Conservation (phyloP, 1,140 invertebrate species). For the Phortica variegata region DNA sequence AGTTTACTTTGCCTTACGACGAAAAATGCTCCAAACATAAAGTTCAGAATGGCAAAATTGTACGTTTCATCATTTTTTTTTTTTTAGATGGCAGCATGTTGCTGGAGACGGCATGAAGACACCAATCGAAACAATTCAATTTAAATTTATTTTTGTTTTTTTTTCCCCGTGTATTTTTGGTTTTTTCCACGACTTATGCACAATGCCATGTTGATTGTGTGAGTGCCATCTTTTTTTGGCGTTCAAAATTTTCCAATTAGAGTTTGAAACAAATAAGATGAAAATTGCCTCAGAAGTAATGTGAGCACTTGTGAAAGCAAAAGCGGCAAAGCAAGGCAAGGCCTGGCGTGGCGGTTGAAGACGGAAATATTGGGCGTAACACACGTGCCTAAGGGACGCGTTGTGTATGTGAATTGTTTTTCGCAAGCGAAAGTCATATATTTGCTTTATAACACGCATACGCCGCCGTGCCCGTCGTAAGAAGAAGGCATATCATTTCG, state of each 20-base stretch:
- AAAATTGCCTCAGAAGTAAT: no score
- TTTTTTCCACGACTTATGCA: no score
- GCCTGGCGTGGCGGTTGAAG: neutral
- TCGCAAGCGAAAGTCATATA: slow-evolving; percentile 31
- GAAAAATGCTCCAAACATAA: slow-evolving; percentile 8
- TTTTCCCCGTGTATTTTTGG: no score
- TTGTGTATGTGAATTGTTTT: slow-evolving; percentile 2
- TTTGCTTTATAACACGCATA: slow-evolving; percentile 46
- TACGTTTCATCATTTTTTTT: neutral
- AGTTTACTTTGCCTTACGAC: slow-evolving; percentile 1
- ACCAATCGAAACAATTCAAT: no score
- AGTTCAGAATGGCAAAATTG: no score
- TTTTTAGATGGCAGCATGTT: slow-evolving; percentile 14
- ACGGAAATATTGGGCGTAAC: neutral
- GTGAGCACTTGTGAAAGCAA: slow-evolving; percentile 21
- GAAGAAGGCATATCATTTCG: no score
- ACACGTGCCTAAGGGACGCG: neutral
- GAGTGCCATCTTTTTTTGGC: no score
- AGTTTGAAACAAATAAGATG: no score
- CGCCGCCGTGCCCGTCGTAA: slow-evolving; percentile 38
- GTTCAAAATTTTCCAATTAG: no score
- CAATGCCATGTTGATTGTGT: no score
- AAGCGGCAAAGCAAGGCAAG: neutral
- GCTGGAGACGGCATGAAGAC: slow-evolving; percentile 29
- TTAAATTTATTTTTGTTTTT: no score